phyloP scores from a whole-genome alignment of 2,888 invertebrate species.

The Caenorhabditis virilis region DNA sequence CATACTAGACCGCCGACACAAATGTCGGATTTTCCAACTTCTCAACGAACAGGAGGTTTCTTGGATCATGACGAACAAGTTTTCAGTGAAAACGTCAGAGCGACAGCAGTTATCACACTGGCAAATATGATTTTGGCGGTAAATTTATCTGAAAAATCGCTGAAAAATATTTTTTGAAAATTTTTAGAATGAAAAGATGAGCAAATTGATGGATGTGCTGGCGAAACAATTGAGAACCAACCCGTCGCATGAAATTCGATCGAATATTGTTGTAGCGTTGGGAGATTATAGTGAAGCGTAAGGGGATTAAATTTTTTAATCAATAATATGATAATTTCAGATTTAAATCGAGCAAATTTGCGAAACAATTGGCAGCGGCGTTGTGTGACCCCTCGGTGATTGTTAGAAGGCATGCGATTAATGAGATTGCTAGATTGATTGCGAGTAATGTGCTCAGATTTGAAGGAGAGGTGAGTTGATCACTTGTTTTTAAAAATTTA shows the following conservation, averaged over 20 bases:
- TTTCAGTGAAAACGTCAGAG: constrained; percentile 29
- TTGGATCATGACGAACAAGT: constrained; percentile 5
- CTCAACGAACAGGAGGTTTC: constrained; percentile 6
- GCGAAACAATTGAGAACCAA: constrained; percentile 26
- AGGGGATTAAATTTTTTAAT: background rate
- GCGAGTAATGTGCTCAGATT: constrained; percentile 25
- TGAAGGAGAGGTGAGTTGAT: constrained; percentile 18
- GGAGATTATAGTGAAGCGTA: constrained; percentile 26
- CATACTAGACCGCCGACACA: constrained; percentile 19
- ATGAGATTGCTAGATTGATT: constrained; percentile 31
- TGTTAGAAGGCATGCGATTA: constrained; percentile 33
- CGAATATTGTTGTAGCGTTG: constrained; percentile 23
- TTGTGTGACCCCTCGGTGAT: constrained; percentile 35
- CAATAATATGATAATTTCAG: background rate
- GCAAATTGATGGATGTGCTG: constrained; percentile 28
- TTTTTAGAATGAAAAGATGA: constrained; percentile 19
- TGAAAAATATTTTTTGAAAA: background rate
- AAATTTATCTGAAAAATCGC: background rate
- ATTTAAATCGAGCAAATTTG: constrained; percentile 28
- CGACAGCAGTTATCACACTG: constrained; percentile 18
- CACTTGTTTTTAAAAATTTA: background rate
- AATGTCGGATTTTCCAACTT: constrained; percentile 10
- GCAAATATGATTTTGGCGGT: constrained; percentile 30
- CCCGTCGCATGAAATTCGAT: constrained; percentile 29
- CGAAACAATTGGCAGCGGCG: constrained; percentile 19